Conservation (phyloP, 92 coral and sea anemone species). For the Pocillopora grandis region DNA sequence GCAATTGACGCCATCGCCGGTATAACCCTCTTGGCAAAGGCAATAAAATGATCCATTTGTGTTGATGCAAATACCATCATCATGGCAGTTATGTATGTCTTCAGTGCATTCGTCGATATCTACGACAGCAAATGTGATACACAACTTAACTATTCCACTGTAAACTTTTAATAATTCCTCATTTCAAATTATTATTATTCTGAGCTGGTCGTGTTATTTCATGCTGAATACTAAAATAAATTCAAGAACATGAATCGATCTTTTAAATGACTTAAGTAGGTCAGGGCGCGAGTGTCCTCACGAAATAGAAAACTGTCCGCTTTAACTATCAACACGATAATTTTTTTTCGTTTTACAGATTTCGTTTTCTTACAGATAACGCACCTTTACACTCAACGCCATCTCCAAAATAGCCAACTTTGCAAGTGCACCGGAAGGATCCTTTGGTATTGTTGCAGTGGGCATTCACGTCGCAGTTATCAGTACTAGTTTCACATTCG, state of each 20-base stretch:
- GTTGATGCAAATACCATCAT: slow-evolving; percentile 56
- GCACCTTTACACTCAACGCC: slow-evolving; percentile 71
- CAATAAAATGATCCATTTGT: slow-evolving; percentile 69
- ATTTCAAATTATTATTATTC: too few relatives aligned
- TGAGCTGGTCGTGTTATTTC: too few relatives aligned
- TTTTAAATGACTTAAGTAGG: too few relatives aligned
- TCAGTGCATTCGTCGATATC: slow-evolving; percentile 70
- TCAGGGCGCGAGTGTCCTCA: too few relatives aligned
- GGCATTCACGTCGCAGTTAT: slow-evolving; percentile 77
- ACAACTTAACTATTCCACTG: too few relatives aligned
- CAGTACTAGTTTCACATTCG: slow-evolving; percentile 51
- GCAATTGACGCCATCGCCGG: slow-evolving; percentile 70
- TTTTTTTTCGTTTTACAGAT: too few relatives aligned
- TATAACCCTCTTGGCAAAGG: slow-evolving; percentile 54
- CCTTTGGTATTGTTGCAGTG: slow-evolving; percentile 86
- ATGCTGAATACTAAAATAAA: too few relatives aligned
- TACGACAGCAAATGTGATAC: neutral
- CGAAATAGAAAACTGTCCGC: too few relatives aligned
- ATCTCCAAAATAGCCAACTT: slow-evolving; percentile 75
- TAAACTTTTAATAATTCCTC: too few relatives aligned
- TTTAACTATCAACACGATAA: too few relatives aligned
- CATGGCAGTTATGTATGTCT: slow-evolving; percentile 54
- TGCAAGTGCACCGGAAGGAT: slow-evolving; percentile 80
- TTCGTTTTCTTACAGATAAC: neutral
- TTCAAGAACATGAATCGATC: too few relatives aligned